Evolutionary conservation across 2,113 vertebrate species (phyloP), one percentile per base, ranked within the genome.

Genomic region (Probosciger aterrimus): DNA sequence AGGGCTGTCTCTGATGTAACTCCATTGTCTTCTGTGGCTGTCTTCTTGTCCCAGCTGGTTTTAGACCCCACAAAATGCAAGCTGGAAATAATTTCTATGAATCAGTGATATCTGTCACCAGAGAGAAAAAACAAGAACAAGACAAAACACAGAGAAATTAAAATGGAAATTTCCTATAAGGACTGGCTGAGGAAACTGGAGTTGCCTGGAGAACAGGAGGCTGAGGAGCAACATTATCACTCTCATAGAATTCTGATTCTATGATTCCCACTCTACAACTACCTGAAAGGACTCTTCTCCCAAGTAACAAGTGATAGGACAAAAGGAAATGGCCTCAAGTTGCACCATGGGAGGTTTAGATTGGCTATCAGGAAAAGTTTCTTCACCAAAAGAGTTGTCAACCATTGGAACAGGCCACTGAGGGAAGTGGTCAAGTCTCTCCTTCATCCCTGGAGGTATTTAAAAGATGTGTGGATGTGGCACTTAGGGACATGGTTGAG

Each of bases 11-110:
- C 84, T 77, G 75, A 49, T n/a, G 28, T 35, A 90, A 90, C 59
- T 39, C 55, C 9, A 14, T 4, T 11, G 19, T 19, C 28, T 77
- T 77, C 55, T 41, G 33, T 43, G 50, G 11, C 43, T 0, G 0
- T n/a, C 25, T 71, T 71, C 49, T 41, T 90, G 27, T 31, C 23
- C 60, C 37, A 46, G 75, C 12, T 78, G 17, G 11, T 35, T 64
- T 80, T 75, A 81, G 18, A 53, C 11, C 12, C 5, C 37, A 53
- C 28, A 82, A 68, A 90, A 88, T 30, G 41, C 28, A 85, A 44
- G 14, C 16, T 41, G 15, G 30, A 75, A 82, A 60, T 60, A 33
- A 64, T 57, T 91, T 71, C 37, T 52, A 1, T 35, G 9, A 9
- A 43, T 63, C 31, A 1, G 0, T 39, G 69, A 7, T 30, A 60